phyloP scores from a whole-genome alignment of 2,888 invertebrate species.

The Kuschelorhynchus macadamiae region DNA sequence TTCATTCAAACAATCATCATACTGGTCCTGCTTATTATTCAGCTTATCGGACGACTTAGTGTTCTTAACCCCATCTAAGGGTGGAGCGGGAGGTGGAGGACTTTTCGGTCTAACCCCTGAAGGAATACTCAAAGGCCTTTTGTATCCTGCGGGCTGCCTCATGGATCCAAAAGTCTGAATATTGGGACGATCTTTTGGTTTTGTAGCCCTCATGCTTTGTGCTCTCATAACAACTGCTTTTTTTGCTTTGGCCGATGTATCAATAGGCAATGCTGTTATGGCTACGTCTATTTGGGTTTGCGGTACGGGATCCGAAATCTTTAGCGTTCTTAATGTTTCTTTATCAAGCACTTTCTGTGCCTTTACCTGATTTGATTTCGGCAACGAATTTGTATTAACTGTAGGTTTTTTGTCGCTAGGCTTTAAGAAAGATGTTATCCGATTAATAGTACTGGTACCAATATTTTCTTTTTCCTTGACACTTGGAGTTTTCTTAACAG shows the following conservation, averaged over 20 bases:
- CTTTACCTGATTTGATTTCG: slow-evolving; percentile 74
- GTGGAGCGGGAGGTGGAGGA: slow-evolving; percentile 82
- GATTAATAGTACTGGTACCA: slow-evolving; percentile 74
- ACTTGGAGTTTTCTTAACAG: slow-evolving; percentile 58
- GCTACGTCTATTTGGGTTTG: slow-evolving; percentile 77
- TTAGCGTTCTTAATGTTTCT: slow-evolving; percentile 79
- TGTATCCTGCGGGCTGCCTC: slow-evolving; percentile 77
- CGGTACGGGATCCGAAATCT: slow-evolving; percentile 88
- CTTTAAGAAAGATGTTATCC: slow-evolving; percentile 83
- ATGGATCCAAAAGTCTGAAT: slow-evolving; percentile 88
- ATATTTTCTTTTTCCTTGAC: slow-evolving; percentile 69
- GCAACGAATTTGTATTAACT: slow-evolving; percentile 72
- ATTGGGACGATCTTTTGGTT: slow-evolving; percentile 68
- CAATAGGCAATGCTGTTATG: slow-evolving; percentile 74
- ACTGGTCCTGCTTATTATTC: slow-evolving; percentile 72
- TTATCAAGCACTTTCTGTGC: slow-evolving; percentile 79
- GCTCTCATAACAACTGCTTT: slow-evolving; percentile 80
- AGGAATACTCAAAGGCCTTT: slow-evolving; percentile 83
- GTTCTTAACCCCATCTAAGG: slow-evolving; percentile 56
- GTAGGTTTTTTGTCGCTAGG: slow-evolving; percentile 72
- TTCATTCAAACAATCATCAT: slow-evolving; percentile 85
- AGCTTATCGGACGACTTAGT: slow-evolving; percentile 66
- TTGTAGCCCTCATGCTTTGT: slow-evolving; percentile 84
- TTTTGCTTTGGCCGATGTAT: slow-evolving; percentile 69
- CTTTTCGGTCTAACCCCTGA: slow-evolving; percentile 79